A percentile compares a stretch with the other conserved stretches of the same genome.
These are phyloP conservation scores for Macaca nemestrina DNA, from an alignment of 2,113 vertebrate species.

Conservation along the genomic window DNA sequence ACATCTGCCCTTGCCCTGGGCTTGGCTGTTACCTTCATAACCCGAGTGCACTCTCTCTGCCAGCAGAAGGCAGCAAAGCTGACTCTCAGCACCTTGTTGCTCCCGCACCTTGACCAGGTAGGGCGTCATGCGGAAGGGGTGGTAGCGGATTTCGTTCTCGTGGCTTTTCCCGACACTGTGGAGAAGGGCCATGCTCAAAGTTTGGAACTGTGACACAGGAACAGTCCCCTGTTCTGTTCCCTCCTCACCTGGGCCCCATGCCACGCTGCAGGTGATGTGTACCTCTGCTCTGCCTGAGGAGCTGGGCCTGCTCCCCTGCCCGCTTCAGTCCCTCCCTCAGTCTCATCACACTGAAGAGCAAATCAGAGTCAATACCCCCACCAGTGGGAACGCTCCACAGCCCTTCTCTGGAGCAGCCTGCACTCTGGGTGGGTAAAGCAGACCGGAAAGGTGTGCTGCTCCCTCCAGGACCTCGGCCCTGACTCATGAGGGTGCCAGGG, in stretches of 20 bases:
- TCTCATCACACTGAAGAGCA: fast-evolving
- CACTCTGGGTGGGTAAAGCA: background rate
- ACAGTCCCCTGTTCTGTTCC: background rate
- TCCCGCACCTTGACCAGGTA: conserved; percentile 94
- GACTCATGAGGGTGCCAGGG: fast-evolving
- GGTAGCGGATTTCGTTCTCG: conserved; percentile 87
- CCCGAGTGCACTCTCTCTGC: conserved; percentile 97
- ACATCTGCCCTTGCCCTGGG: background rate
- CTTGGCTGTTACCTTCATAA: conserved; percentile 90
- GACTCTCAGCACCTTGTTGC: conserved; percentile 85
- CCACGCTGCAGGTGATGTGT: fast-evolving
- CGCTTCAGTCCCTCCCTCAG: background rate
- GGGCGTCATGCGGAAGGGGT: conserved; percentile 96
- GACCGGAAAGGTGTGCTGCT: too few species aligned
- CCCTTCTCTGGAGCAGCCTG: background rate
- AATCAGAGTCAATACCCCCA: background rate
- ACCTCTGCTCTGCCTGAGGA: background rate
- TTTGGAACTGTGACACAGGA: fast-evolving
- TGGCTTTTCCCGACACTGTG: conserved; percentile 87
- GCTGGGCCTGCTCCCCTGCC: background rate
- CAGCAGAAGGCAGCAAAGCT: conserved; percentile 95
- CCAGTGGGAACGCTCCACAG: fast-evolving
- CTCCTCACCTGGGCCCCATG: background rate
- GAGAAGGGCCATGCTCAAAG: background rate
- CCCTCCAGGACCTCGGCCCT: background rate